Evolutionary conservation across 2,113 vertebrate species (phyloP).

Genomic region (Ariopsis seemanni): DNA sequence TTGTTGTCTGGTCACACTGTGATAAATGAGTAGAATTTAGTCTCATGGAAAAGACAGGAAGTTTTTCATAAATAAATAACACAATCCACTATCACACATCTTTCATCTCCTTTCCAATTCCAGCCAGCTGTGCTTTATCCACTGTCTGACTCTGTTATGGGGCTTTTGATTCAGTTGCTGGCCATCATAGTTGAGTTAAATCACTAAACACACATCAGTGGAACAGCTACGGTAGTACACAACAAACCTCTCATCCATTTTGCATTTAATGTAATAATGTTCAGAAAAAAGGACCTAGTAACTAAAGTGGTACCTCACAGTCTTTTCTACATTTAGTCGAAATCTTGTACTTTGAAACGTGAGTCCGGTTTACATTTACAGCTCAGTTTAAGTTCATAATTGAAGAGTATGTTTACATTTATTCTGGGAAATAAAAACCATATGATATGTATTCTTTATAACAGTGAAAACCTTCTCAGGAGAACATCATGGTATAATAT

Average conservation of each 20-base stretch:
- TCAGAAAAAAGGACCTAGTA: background rate
- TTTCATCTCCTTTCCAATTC: background rate
- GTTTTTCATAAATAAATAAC: background rate
- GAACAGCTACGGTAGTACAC: background rate
- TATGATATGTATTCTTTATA: background rate
- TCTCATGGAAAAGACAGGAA: background rate
- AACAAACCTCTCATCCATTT: background rate
- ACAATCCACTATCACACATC: background rate
- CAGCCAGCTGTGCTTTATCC: background rate
- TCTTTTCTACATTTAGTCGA: background rate
- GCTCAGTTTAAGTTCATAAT: background rate
- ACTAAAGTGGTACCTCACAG: background rate
- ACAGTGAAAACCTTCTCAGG: background rate
- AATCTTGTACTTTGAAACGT: background rate
- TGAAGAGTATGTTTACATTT: background rate
- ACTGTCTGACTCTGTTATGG: background rate
- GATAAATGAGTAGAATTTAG: background rate
- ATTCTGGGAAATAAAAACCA: background rate
- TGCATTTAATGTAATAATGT: background rate
- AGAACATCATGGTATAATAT: no score
- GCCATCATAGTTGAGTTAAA: background rate
- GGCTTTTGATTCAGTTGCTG: background rate
- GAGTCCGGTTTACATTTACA: background rate
- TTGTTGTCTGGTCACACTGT: background rate
- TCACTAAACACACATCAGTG: background rate